phyloP scores from a whole-genome alignment of 2,113 vertebrate species.

The Lepus europaeus region DNA sequence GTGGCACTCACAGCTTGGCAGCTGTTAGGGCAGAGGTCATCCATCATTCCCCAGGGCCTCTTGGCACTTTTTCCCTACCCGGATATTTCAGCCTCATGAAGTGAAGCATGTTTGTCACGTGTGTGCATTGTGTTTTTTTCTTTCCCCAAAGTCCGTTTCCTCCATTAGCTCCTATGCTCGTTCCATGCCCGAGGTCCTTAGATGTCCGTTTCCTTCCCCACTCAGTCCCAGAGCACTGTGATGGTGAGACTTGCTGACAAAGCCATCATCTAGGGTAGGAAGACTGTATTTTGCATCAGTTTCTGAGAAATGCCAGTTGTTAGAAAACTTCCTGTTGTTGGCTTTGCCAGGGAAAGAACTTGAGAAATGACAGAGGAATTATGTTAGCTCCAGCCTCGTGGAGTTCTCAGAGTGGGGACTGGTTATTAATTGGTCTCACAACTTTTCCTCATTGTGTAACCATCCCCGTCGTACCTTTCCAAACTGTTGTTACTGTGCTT shows the following conservation, averaged over 20 bases:
- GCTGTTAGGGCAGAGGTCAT: background rate
- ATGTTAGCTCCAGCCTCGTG: background rate
- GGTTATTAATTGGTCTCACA: background rate
- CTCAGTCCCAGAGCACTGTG: background rate
- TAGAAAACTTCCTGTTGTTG: background rate
- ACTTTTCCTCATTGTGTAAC: background rate
- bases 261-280: background rate
- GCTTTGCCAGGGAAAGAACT: background rate
- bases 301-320: slow-evolving; percentile 21
- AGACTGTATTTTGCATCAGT: background rate
- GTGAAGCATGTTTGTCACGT: background rate
- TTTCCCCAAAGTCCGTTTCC: background rate
- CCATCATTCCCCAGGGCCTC: background rate
- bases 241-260: background rate
- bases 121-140: background rate
- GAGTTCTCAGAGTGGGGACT: background rate
- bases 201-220: background rate
- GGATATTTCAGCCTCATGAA: background rate
- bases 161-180: background rate
- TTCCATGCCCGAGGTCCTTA: background rate
- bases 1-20: background rate
- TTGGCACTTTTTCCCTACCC: background rate
- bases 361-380: background rate
- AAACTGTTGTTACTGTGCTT: background rate
- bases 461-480: background rate